A percentile compares a stretch with the other conserved stretches of the same genome.
Evolutionary conservation across 2,888 invertebrate species (phyloP).

Genomic region (Nomada fucata): DNA sequence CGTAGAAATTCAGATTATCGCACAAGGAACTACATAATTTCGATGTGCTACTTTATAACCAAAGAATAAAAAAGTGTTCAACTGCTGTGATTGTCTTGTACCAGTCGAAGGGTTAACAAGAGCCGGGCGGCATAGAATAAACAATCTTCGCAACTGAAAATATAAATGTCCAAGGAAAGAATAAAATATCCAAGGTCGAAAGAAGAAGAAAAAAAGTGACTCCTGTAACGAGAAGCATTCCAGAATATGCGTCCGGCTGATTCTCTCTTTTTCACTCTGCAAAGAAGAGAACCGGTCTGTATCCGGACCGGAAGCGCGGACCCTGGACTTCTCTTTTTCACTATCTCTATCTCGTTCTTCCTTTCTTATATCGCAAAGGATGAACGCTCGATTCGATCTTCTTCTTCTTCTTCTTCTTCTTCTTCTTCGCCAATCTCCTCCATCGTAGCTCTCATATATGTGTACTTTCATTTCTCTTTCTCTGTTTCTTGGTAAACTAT

Average conservation of each 20-base stretch:
- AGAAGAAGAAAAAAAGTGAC: neutral
- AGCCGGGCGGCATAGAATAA: neutral
- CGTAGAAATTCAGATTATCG: too few relatives aligned
- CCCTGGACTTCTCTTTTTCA: constrained; percentile 76
- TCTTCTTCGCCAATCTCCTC: constrained; percentile 41
- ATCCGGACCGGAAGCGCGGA: constrained; percentile 83
- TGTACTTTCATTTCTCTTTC: constrained; percentile 58
- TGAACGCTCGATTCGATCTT: constrained; percentile 38
- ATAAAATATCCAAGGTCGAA: neutral
- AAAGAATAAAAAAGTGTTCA: too few relatives aligned
- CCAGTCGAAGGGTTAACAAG: too few relatives aligned
- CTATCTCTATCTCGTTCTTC: constrained; percentile 58
- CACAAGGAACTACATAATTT: too few relatives aligned
- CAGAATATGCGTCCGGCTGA: constrained; percentile 6
- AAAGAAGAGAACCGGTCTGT: constrained; percentile 80
- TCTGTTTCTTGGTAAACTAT: constrained; percentile 39
- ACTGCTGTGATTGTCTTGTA: too few relatives aligned
- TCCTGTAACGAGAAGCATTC: constrained; percentile 23
- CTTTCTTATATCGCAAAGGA: constrained; percentile 3
- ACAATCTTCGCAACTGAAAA: neutral
- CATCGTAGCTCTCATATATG: constrained; percentile 42
- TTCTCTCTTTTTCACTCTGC: constrained; percentile 26
- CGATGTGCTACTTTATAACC: too few relatives aligned
- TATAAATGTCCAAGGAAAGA: neutral
- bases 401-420: constrained; percentile 31